Percentiles rank a stretch among this genome's conserved stretches.
Conservation (phyloP, 2,888 invertebrate species). For the Andricus curvator region DNA sequence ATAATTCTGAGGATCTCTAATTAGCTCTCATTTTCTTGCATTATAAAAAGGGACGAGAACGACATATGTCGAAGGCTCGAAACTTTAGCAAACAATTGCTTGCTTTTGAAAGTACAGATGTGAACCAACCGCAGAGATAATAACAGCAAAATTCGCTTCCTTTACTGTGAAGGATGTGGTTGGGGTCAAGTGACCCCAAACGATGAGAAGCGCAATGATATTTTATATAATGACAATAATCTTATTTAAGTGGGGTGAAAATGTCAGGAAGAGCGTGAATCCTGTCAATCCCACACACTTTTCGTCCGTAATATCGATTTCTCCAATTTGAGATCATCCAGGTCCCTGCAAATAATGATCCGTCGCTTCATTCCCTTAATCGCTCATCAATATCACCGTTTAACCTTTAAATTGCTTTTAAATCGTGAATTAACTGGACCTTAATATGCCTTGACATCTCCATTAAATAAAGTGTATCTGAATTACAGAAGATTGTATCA, state of each 20-base stretch:
- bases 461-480: neutral
- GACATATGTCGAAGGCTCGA: neutral
- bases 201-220: slow-evolving; percentile 11
- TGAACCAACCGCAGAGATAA: neutral
- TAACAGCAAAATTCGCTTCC: slow-evolving; percentile 2
- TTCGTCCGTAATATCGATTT: neutral
- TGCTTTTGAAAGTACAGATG: neutral
- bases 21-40: neutral
- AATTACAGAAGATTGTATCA: neutral
- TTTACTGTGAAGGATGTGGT: neutral
- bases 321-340: neutral
- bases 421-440: neutral
- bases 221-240: slow-evolving; percentile 13
- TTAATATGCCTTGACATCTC: neutral
- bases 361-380: neutral
- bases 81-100: slow-evolving; percentile 4
- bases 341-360: neutral
- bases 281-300: neutral
- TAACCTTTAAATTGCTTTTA: neutral
- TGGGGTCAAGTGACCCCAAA: slow-evolving; percentile 9
- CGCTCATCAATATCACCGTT: neutral
- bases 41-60: neutral
- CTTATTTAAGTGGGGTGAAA: slow-evolving; percentile 5
- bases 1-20: neutral
- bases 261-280: neutral